A percentile compares a stretch with the other conserved stretches of the same genome.
Conservation (phyloP, 2,797 vertebrate genomes). For the Mus caroli region DNA sequence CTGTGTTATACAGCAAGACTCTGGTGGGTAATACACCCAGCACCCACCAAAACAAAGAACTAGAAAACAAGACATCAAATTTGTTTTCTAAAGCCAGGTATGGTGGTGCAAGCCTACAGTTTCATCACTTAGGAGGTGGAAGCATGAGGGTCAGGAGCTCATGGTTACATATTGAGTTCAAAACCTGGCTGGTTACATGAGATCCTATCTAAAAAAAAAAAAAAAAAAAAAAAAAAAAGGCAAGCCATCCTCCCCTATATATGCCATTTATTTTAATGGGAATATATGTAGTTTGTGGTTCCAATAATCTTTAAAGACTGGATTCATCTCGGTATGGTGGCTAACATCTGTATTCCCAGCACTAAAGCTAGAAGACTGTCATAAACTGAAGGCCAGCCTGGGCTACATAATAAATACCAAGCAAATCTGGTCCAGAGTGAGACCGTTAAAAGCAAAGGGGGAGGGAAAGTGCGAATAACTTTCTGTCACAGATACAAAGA, state of each 20-base stretch:
- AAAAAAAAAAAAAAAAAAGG: background rate
- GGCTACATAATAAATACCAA: background rate
- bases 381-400: background rate
- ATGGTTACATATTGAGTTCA: background rate
- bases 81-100: constrained; percentile 23
- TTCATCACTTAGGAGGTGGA: background rate
- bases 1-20: background rate
- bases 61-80: background rate
- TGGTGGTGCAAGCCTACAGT: background rate
- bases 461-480: background rate
- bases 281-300: background rate
- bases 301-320: constrained; percentile 15
- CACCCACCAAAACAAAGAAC: background rate
- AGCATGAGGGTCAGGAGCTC: background rate
- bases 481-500: constrained; percentile 2
- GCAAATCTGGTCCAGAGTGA: background rate
- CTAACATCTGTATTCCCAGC: background rate
- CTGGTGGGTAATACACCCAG: background rate
- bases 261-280: background rate
- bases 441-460: background rate
- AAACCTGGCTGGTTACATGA: background rate
- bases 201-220: background rate
- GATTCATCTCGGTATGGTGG: background rate
- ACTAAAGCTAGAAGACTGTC: background rate
- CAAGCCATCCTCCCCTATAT: background rate